Percentiles rank a stretch among this genome's conserved stretches.
These are phyloP conservation scores for Blera fallax DNA, from an alignment of 2,888 invertebrate species.

Conservation along the genomic window DNA sequence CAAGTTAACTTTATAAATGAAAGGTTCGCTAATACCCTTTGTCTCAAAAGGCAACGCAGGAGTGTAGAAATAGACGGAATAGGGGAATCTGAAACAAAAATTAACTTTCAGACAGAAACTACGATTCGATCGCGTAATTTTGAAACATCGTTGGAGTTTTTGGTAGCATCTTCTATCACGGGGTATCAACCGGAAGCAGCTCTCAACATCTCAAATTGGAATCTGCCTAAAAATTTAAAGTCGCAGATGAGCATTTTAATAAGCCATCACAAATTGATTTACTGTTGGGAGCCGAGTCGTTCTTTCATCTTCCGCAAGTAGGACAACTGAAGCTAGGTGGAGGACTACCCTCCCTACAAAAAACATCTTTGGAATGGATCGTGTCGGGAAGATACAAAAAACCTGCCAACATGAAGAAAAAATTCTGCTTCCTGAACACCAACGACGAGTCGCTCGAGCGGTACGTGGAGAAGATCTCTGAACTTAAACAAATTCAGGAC, in stretches of 20 bases:
- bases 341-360: slow-evolving; percentile 61
- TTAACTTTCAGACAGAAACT: background rate
- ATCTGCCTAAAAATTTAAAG: too few species aligned
- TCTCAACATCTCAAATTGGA: too few species aligned
- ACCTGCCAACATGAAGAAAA: background rate
- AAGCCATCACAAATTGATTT: slow-evolving; percentile 30
- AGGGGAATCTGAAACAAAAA: background rate
- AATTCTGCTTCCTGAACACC: slow-evolving; percentile 4
- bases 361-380: slow-evolving; percentile 68
- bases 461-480: slow-evolving; percentile 6
- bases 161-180: slow-evolving; percentile 17
- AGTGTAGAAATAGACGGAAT: too few species aligned
- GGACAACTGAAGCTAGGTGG: slow-evolving; percentile 50
- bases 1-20: slow-evolving; percentile 41
- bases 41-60: too few species aligned
- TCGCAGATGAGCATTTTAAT: too few species aligned
- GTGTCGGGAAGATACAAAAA: slow-evolving; percentile 50
- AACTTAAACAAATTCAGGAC: background rate
- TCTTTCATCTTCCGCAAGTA: slow-evolving; percentile 45
- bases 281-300: slow-evolving; percentile 21
- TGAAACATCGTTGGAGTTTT: slow-evolving; percentile 48
- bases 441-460: background rate
- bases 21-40: background rate
- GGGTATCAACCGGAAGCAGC: too few species aligned
- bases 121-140: background rate